phyloP scores from a whole-genome alignment of 2,888 invertebrate genomes.

The Charanyca ferruginea region DNA sequence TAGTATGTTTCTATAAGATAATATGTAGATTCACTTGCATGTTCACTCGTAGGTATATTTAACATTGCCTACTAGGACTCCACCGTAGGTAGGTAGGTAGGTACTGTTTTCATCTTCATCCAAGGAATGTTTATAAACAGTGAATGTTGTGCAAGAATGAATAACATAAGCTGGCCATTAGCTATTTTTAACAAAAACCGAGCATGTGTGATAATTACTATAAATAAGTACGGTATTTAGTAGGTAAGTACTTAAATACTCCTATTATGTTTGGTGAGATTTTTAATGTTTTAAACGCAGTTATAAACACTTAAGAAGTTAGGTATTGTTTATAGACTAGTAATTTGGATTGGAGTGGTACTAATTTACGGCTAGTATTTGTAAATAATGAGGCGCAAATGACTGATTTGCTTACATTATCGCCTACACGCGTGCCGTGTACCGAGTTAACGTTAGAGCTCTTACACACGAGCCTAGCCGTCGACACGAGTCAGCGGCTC shows the following conservation, averaged over 20 bases:
- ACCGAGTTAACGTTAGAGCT: slow-evolving; percentile 62
- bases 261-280: neutral
- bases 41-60: slow-evolving; percentile 29
- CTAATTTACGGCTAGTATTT: slow-evolving; percentile 75
- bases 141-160: slow-evolving; percentile 56
- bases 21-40: neutral
- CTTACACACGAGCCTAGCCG: too few relatives aligned
- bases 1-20: slow-evolving; percentile 5
- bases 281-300: neutral
- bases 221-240: slow-evolving; percentile 1
- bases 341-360: slow-evolving; percentile 64
- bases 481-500: too few relatives aligned
- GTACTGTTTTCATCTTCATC: slow-evolving; percentile 48
- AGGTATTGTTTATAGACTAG: slow-evolving; percentile 43
- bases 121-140: slow-evolving; percentile 48
- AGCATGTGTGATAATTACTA: slow-evolving; percentile 21
- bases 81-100: slow-evolving; percentile 15
- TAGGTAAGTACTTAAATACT: neutral
- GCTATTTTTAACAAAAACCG: slow-evolving; percentile 45
- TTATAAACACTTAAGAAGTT: slow-evolving; percentile 4
- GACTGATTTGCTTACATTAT: slow-evolving; percentile 76
- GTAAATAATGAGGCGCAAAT: slow-evolving; percentile 73
- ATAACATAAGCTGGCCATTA: slow-evolving; percentile 37
- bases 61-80: slow-evolving; percentile 30
- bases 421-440: slow-evolving; percentile 66